Base-by-base conservation (phyloP, 1,140 invertebrate species). In the Cyphomyrmex costatus region DNA sequence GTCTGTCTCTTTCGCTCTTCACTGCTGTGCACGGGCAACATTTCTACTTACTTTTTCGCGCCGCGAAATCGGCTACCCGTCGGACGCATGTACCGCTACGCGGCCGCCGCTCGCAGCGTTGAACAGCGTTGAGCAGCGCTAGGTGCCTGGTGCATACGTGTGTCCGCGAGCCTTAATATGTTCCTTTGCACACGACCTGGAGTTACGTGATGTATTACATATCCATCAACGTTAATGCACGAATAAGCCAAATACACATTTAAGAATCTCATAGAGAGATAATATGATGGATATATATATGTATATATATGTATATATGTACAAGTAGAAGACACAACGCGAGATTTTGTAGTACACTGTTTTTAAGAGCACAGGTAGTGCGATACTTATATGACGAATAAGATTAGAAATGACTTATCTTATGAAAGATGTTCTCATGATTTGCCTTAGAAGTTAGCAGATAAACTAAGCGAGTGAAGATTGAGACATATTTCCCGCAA, bases 1-100 rank as follows among this genome's bases (percentile, higher is more conserved):
- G 42, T 46, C 30, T 51, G 14, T 61, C n/a, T 33, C 60, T 60
- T 61, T 78, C 24, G 8, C 21, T 10, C 33, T 14, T 21, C 19
- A 10, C 0, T 3, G 8, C 36, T 16, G 14, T 68, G 21, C 27
- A 33, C 74, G 33, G 4, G 53, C 27, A n/a, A 70, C 84, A 60
- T 58, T 70, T 66, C 83, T 85, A 49, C 51, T 82, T 58, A 61
- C 83, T 82, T 70, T 83, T 85, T 58, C 77, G 70, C 73, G 53
- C 63, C 61, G 73, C 82, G 63, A 68, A 71, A 77, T 83, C 86
- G 70, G 79, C 79, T 68, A 58, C 71, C 74, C 53, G 79, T 60
- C 61, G 83, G 71, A 70, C 71, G 60, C 70, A 76, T 76, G 36
- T 51, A 74, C 82, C 53, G 51, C 61, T 85, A 53, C 71, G 33